Evolutionary conservation across 2,888 invertebrate species (phyloP).

Genomic region (Onchidella celtica): DNA sequence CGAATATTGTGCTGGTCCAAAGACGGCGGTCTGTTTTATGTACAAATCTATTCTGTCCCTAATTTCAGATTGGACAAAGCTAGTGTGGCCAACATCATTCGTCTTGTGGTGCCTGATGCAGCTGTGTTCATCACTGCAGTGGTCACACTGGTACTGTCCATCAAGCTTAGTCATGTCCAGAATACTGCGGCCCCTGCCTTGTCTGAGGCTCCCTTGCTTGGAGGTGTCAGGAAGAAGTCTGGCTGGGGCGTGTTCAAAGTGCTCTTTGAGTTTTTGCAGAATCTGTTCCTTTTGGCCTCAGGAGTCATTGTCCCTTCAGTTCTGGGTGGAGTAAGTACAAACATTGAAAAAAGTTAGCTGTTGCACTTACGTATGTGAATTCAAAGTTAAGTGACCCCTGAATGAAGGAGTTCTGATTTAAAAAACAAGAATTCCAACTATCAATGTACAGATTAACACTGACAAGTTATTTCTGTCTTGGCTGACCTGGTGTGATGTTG

Average conservation of each 20-base stretch:
- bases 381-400: too few species aligned
- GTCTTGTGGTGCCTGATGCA: slow-evolving; percentile 76
- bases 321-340: slow-evolving; percentile 30
- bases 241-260: slow-evolving; percentile 30
- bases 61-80: slow-evolving; percentile 67
- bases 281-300: slow-evolving; percentile 29
- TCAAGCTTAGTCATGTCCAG: slow-evolving; percentile 5
- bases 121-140: slow-evolving; percentile 69
- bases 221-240: background rate
- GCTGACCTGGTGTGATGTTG: too few species aligned
- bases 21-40: too few species aligned
- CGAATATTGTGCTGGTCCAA: too few species aligned
- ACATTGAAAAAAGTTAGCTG: too few species aligned
- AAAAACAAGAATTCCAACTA: too few species aligned
- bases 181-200: background rate
- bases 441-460: too few species aligned
- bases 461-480: too few species aligned
- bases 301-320: slow-evolving; percentile 40
- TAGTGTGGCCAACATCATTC: slow-evolving; percentile 63
- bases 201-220: slow-evolving; percentile 26
- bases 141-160: slow-evolving; percentile 53
- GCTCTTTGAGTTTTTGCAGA: slow-evolving; percentile 11
- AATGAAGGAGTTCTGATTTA: too few species aligned
- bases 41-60: too few species aligned
- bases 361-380: background rate